Conservation (phyloP, 1,140 invertebrate species). For the Lepidurus couesii region DNA sequence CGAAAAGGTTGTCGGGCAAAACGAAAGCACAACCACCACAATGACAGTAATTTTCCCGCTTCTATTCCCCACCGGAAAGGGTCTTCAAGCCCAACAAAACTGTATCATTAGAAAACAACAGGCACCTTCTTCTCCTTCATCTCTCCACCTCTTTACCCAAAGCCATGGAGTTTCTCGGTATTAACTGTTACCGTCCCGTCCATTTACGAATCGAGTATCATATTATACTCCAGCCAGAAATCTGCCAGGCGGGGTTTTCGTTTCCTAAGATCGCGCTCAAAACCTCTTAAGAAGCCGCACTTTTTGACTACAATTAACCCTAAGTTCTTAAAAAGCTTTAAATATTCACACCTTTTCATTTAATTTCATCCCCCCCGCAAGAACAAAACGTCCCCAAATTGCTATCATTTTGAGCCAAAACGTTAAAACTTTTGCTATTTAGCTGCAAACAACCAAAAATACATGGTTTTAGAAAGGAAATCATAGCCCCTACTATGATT, state of each 20-base stretch:
- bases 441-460: not conserved
- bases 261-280: not conserved
- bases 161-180: no score
- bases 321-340: not conserved
- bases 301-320: not conserved
- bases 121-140: not conserved
- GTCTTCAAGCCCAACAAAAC: not conserved
- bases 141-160: not conserved
- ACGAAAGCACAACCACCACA: not conserved
- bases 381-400: not conserved
- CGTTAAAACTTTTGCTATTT: not conserved
- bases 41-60: slow-evolving; percentile 6
- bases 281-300: not conserved
- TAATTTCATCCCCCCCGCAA: not conserved
- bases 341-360: slow-evolving; percentile 7
- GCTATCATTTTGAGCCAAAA: not conserved
- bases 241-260: not conserved
- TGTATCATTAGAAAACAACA: not conserved
- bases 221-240: not conserved
- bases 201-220: not conserved
- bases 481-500: no score
- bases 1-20: slow-evolving; percentile 1
- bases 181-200: not conserved
- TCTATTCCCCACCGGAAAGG: not conserved
- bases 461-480: not conserved